These are phyloP conservation scores for Rhinoptilus africanus DNA, from an alignment of 2,113 vertebrate species.

Conservation along the genomic window DNA sequence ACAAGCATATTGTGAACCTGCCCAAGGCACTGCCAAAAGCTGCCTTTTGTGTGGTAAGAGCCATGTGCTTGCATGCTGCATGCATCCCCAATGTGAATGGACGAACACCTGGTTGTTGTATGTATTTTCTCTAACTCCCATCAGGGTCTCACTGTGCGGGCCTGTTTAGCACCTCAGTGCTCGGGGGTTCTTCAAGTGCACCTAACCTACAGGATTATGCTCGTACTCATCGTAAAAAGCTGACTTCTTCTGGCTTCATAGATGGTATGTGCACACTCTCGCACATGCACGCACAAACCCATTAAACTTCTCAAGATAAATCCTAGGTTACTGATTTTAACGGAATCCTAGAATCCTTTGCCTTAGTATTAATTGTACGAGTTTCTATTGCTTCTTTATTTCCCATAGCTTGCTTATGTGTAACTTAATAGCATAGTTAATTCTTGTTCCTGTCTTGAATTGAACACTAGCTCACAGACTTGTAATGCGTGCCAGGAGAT, in stretches of 20 bases:
- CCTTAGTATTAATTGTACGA: constrained; percentile 40
- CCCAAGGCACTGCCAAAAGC: constrained; percentile 75
- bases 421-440: neutral
- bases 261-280: constrained; percentile 92
- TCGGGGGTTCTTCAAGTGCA: constrained; percentile 92
- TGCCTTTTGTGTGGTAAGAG: constrained; percentile 83
- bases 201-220: constrained; percentile 97
- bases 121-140: constrained; percentile 93
- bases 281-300: constrained; percentile 75
- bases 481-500: neutral
- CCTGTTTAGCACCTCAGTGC: constrained; percentile 93
- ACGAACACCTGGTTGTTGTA: constrained; percentile 88
- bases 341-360: constrained; percentile 66
- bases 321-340: constrained; percentile 28
- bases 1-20: constrained; percentile 78
- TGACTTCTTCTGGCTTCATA: constrained; percentile 91
- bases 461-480: neutral
- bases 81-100: constrained; percentile 82
- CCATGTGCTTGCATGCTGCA: constrained; percentile 87
- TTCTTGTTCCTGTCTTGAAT: constrained; percentile 10
- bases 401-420: neutral
- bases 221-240: constrained; percentile 94
- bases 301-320: constrained; percentile 55
- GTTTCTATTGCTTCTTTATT: neutral
- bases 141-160: constrained; percentile 93